phyloP scores from a whole-genome alignment of 2,888 invertebrate genomes.

The Thymelicus sylvestris region DNA sequence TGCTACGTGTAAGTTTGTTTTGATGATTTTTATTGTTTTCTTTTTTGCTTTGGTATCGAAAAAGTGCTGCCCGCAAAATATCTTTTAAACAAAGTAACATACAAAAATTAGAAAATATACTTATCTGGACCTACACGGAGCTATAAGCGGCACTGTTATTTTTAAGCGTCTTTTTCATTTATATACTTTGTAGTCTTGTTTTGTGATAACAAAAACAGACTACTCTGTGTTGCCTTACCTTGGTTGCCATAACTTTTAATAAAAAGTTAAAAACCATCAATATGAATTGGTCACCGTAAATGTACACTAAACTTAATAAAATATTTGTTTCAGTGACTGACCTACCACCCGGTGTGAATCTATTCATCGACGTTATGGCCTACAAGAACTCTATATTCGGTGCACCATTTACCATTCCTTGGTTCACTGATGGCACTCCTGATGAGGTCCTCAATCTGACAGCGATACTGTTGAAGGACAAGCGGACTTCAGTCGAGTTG shows the following conservation, averaged over 20 bases:
- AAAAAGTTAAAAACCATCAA: no score
- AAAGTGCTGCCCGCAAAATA: no score
- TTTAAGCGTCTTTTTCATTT: no score
- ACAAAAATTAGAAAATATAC: no score
- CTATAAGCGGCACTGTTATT: no score
- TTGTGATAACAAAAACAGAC: no score
- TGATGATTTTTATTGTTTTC: slow-evolving; percentile 8
- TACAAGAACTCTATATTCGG: slow-evolving; percentile 85
- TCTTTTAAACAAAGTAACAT: no score
- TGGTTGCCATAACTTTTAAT: no score
- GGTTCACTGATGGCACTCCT: slow-evolving; percentile 76
- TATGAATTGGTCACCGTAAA: not conserved
- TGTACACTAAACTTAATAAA: not conserved
- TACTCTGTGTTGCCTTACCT: no score
- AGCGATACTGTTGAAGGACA: slow-evolving; percentile 78
- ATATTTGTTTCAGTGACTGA: slow-evolving; percentile 78
- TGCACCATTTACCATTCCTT: slow-evolving; percentile 72
- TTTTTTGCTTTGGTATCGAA: no score
- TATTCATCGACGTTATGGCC: slow-evolving; percentile 86
- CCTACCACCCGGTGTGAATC: slow-evolving; percentile 80
- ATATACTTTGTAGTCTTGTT: no score
- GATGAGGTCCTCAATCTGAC: slow-evolving; percentile 81
- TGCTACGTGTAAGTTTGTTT: slow-evolving; percentile 80
- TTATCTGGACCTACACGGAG: no score
- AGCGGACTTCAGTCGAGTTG: slow-evolving; percentile 86